Conservation (phyloP, 2,113 vertebrate species). For the Toxostoma redivivum region DNA sequence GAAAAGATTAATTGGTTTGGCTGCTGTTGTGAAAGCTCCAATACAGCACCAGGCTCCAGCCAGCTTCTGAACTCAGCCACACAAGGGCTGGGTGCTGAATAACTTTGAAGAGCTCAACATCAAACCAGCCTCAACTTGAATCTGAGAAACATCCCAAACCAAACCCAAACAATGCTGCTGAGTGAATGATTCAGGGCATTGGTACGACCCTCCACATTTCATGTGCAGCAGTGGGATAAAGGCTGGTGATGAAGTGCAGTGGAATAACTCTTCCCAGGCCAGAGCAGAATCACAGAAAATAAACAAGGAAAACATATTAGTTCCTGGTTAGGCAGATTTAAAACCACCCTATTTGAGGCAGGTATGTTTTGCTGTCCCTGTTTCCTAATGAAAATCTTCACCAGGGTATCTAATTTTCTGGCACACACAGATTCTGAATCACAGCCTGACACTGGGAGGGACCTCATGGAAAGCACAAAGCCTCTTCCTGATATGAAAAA, state of each 20-base stretch:
- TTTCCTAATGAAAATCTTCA: neutral
- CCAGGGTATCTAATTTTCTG: neutral
- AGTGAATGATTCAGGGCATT: conserved; percentile 40
- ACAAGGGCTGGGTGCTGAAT: conserved; percentile 50
- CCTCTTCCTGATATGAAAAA: neutral
- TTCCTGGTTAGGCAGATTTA: neutral
- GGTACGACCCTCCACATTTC: conserved; percentile 41
- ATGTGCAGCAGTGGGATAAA: neutral
- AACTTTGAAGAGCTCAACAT: conserved; percentile 55
- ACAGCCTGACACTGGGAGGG: neutral
- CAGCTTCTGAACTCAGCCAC: conserved; percentile 56
- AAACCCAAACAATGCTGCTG: conserved; percentile 51
- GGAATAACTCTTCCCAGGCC: neutral
- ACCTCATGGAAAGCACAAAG: neutral
- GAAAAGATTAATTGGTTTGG: conserved; percentile 36
- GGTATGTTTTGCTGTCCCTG: neutral
- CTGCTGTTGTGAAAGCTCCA: conserved; percentile 37
- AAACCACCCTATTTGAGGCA: neutral
- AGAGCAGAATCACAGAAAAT: neutral
- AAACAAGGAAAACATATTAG: neutral
- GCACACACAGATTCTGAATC: neutral
- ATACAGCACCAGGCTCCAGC: conserved; percentile 29
- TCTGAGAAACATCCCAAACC: conserved; percentile 54
- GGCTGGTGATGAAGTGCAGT: neutral
- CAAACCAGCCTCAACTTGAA: conserved; percentile 69